These are phyloP conservation scores for Polypterus senegalus DNA, from an alignment of 2,113 vertebrate species.

Conservation along the genomic window DNA sequence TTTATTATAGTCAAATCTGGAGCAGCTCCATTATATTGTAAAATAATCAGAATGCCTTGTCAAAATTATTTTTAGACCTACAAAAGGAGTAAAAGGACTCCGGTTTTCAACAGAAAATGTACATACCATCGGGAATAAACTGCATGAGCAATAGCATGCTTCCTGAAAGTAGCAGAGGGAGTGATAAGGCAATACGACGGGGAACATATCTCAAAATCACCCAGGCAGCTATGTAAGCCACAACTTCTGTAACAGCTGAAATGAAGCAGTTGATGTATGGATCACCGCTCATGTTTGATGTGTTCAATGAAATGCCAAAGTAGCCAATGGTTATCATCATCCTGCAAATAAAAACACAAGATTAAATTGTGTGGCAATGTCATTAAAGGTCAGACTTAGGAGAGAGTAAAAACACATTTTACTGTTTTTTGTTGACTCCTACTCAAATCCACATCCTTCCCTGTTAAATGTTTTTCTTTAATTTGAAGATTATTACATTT, in stretches of 20 bases:
- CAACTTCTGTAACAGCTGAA: conserved; percentile 28
- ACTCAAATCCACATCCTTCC: background rate
- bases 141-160: conserved; percentile 24
- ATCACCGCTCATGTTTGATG: conserved; percentile 33
- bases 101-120: too few relatives aligned
- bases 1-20: too few relatives aligned
- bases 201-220: conserved; percentile 15
- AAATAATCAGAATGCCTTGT: too few relatives aligned
- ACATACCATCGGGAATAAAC: conserved; percentile 21
- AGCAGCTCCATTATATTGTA: too few relatives aligned
- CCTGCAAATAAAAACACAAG: conserved; percentile 13
- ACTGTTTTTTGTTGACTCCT: background rate
- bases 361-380: background rate
- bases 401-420: background rate
- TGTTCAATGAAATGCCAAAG: conserved; percentile 32
- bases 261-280: conserved; percentile 35
- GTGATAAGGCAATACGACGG: conserved; percentile 20
- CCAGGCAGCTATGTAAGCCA: conserved; percentile 20
- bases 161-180: conserved; percentile 24
- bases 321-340: conserved; percentile 21
- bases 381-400: background rate
- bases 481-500: too few relatives aligned
- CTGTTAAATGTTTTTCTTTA: too few relatives aligned
- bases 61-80: too few relatives aligned
- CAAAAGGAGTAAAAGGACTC: too few relatives aligned